These are phyloP conservation scores for Ambastaia sidthimunki DNA, from an alignment of 2,797 vertebrate species.

Conservation along the genomic window DNA sequence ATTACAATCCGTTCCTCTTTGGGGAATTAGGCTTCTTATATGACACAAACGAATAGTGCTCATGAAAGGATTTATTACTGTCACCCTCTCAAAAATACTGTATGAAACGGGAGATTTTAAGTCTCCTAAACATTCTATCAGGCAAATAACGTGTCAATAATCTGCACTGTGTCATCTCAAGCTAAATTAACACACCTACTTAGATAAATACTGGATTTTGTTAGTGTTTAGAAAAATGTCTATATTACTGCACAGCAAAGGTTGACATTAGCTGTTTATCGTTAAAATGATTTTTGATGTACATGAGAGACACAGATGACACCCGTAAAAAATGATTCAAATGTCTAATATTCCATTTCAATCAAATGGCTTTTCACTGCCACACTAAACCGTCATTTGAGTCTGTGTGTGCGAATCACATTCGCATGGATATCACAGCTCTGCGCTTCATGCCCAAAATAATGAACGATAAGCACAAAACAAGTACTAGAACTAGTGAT, in stretches of 20 bases:
- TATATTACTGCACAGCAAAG: too few relatives aligned
- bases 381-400: slow-evolving; percentile 12
- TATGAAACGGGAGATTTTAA: neutral
- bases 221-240: neutral
- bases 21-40: slow-evolving; percentile 49
- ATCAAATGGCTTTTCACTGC: slow-evolving; percentile 18
- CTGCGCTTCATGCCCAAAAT: slow-evolving; percentile 31
- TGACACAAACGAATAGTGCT: slow-evolving; percentile 55
- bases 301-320: neutral
- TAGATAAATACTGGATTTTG: neutral
- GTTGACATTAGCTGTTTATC: neutral
- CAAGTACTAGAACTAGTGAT: slow-evolving; percentile 41
- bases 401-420: neutral
- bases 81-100: slow-evolving; percentile 33
- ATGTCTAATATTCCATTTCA: slow-evolving; percentile 34
- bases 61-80: slow-evolving; percentile 49
- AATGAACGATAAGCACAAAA: slow-evolving; percentile 33
- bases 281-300: neutral
- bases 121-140: neutral
- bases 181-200: neutral
- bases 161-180: neutral
- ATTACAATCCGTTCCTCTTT: slow-evolving; percentile 53
- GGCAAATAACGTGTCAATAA: neutral
- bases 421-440: slow-evolving; percentile 8
- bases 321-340: neutral